Evolutionary conservation across 2,797 vertebrate species (phyloP).

Genomic region (Rhinoraja longicauda): DNA sequence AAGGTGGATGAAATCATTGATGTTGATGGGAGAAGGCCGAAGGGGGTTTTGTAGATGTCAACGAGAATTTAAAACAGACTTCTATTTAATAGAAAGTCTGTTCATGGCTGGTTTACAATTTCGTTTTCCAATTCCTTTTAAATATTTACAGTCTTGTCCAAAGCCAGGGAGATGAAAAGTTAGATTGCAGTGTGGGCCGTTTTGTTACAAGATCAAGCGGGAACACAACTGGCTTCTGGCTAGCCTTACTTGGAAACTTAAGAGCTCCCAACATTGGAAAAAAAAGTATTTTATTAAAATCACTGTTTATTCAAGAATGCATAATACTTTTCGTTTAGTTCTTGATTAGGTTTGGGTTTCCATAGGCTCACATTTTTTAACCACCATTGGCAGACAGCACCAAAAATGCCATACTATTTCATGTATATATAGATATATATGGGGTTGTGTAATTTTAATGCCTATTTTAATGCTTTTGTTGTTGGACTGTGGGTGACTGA

Average conservation of each 20-base stretch:
- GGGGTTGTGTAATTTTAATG: no score
- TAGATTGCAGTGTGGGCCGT: background rate
- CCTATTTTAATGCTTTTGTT: no score
- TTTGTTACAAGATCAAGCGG: background rate
- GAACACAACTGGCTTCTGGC: background rate
- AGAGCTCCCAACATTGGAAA: background rate
- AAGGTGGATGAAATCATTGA: background rate
- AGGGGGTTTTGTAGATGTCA: background rate
- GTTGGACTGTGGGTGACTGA: no score
- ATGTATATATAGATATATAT: background rate
- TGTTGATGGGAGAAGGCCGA: background rate
- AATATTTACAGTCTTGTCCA: background rate
- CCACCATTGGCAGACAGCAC: background rate
- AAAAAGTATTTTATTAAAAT: background rate
- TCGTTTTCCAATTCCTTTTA: background rate
- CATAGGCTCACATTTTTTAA: background rate
- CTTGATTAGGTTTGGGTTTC: background rate
- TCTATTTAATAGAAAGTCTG: background rate
- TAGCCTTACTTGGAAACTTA: background rate
- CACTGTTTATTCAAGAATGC: background rate
- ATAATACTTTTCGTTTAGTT: background rate
- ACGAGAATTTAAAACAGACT: background rate
- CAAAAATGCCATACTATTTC: background rate
- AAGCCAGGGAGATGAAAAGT: background rate
- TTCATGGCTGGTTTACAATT: background rate